These are phyloP conservation scores for Pterophyllum scalare DNA, from an alignment of 2,113 vertebrate species.

Conservation along the genomic window DNA sequence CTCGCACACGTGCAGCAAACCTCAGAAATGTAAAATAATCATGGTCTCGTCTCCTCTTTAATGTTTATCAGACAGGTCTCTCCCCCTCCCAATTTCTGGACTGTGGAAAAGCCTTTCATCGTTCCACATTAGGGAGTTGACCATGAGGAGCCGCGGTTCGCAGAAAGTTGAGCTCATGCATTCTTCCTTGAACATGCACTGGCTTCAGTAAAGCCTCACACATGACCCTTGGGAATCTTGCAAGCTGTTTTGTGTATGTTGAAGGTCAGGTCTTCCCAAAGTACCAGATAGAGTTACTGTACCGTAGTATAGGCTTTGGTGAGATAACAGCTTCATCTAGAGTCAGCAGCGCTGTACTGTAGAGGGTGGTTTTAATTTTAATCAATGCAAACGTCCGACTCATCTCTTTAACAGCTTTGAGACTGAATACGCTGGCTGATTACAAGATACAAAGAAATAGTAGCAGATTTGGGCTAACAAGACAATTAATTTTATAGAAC, in stretches of 20 bases:
- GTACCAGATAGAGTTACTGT: background rate
- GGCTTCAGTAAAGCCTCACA: background rate
- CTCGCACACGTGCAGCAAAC: background rate
- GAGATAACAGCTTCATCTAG: background rate
- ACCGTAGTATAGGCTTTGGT: background rate
- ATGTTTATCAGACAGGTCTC: background rate
- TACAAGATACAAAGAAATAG: background rate
- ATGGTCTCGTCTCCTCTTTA: background rate
- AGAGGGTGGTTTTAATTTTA: no score
- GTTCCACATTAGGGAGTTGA: background rate
- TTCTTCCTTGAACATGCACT: background rate
- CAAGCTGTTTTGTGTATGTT: slow-evolving; percentile 41
- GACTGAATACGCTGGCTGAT: background rate
- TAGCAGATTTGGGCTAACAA: background rate
- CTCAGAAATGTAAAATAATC: background rate
- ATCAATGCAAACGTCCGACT: no score
- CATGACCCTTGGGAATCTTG: slow-evolving; percentile 12
- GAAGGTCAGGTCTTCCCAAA: slow-evolving; percentile 14
- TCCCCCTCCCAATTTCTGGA: background rate
- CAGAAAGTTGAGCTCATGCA: background rate
- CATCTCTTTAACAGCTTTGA: background rate
- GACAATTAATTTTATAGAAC: background rate
- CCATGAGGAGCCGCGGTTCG: background rate
- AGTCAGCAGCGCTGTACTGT: background rate
- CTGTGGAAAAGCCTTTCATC: background rate